Evolutionary conservation across 1,140 invertebrate genomes (phyloP).

Genomic region (Conus ventricosus): DNA sequence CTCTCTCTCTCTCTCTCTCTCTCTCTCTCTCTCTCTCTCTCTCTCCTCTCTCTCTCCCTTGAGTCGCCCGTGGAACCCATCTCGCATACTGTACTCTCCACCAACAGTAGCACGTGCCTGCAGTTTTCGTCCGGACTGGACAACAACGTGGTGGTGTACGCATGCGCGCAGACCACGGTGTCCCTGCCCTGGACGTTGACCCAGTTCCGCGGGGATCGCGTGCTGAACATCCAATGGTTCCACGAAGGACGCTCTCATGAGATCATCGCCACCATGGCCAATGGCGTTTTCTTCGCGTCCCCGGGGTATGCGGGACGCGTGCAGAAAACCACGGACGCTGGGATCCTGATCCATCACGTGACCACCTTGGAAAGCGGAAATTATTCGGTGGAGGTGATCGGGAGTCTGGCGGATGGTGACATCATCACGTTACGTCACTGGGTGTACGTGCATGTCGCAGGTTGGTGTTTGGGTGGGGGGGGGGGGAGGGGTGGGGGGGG

Average conservation of each 20-base stretch:
- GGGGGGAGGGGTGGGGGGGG: no score
- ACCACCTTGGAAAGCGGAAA: neutral
- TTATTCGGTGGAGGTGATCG: constrained; percentile 17
- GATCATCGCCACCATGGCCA: neutral
- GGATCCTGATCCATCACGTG: neutral
- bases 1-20: no score
- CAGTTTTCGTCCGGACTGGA: neutral
- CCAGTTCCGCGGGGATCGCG: neutral
- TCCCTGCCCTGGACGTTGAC: neutral
- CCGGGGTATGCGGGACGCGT: neutral
- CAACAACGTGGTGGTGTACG: neutral
- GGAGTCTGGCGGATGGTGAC: neutral
- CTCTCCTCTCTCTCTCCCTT: no score
- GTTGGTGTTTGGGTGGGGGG: neutral
- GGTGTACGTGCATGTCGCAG: neutral
- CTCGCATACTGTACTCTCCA: no score
- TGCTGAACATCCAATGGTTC: constrained; percentile 12
- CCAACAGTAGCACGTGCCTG: neutral
- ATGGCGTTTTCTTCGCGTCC: neutral
- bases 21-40: no score
- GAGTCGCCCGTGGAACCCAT: no score
- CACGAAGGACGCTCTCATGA: neutral
- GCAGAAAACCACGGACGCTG: neutral
- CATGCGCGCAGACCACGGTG: neutral
- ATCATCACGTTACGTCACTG: neutral